Conservation (phyloP, 1,140 invertebrate species). For the Orchesella cincta region DNA sequence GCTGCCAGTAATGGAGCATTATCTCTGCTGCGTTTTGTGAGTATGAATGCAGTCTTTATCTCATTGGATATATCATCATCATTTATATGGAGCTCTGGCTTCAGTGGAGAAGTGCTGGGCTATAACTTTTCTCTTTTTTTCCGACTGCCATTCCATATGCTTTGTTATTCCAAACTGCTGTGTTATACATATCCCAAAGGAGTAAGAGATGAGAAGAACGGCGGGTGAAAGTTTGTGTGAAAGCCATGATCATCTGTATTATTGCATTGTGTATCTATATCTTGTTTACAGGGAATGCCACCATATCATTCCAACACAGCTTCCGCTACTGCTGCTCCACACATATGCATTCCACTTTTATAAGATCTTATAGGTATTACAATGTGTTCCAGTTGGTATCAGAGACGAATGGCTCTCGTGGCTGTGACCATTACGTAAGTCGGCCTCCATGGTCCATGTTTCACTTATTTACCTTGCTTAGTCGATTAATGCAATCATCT, state of each 20-base stretch:
- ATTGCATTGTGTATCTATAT: not conserved
- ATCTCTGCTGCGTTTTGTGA: not conserved
- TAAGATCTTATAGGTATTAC: not conserved
- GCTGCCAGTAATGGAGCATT: not conserved
- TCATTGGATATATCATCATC: not conserved
- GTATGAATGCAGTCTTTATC: not conserved
- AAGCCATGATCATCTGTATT: not conserved
- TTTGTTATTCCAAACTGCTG: not conserved
- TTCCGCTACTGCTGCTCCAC: too few relatives aligned
- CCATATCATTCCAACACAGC: not conserved
- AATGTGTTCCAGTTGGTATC: not conserved
- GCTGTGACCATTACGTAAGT: not conserved
- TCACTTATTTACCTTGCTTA: conserved; percentile 4
- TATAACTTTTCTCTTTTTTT: not conserved
- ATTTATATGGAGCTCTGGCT: not conserved
- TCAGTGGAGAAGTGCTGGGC: not conserved
- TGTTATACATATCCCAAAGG: not conserved
- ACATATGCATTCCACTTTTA: too few relatives aligned
- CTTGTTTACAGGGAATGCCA: not conserved
- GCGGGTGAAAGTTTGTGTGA: not conserved
- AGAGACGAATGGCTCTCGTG: not conserved
- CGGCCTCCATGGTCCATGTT: not conserved
- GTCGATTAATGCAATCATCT: conserved; percentile 41
- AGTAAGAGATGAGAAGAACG: not conserved
- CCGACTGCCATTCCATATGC: not conserved